These are phyloP conservation scores for Rhyacichthys aspro DNA, from an alignment of 2,797 vertebrate species.

Conservation along the genomic window DNA sequence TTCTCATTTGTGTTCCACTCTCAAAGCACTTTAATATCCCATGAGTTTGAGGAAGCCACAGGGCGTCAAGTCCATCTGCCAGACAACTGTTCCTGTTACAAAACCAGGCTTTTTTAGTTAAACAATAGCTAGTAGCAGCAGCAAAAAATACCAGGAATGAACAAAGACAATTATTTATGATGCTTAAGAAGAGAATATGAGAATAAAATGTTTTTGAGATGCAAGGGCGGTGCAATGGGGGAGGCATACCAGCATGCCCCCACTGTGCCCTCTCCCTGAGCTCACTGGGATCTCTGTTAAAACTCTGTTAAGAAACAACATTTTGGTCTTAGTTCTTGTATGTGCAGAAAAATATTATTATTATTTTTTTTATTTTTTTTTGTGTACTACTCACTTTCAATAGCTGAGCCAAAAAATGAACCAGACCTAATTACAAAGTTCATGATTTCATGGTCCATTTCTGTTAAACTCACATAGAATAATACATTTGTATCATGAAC, in stretches of 20 bases:
- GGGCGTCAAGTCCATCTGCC: slow-evolving; percentile 42
- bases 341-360: too few species aligned
- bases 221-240: too few species aligned
- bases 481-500: not conserved
- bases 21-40: slow-evolving; percentile 39
- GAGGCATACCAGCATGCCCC: too few species aligned
- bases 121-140: slow-evolving; percentile 14
- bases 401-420: too few species aligned
- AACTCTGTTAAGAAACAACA: too few species aligned
- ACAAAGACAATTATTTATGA: slow-evolving; percentile 10
- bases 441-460: not conserved
- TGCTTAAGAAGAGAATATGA: slow-evolving; percentile 9
- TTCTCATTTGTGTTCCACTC: slow-evolving; percentile 40
- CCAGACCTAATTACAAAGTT: too few species aligned
- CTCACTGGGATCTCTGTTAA: too few species aligned
- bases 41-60: slow-evolving; percentile 27
- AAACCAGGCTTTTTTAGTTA: slow-evolving; percentile 24
- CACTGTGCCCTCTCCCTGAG: too few species aligned
- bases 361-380: too few species aligned
- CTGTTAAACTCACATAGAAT: not conserved
- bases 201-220: not conserved
- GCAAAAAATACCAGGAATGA: slow-evolving; percentile 13
- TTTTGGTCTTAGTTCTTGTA: too few species aligned
- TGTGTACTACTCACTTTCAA: too few species aligned
- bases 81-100: slow-evolving; percentile 32